phyloP scores from a whole-genome alignment of 2,113 vertebrate species.

The Glaucomys volans region DNA sequence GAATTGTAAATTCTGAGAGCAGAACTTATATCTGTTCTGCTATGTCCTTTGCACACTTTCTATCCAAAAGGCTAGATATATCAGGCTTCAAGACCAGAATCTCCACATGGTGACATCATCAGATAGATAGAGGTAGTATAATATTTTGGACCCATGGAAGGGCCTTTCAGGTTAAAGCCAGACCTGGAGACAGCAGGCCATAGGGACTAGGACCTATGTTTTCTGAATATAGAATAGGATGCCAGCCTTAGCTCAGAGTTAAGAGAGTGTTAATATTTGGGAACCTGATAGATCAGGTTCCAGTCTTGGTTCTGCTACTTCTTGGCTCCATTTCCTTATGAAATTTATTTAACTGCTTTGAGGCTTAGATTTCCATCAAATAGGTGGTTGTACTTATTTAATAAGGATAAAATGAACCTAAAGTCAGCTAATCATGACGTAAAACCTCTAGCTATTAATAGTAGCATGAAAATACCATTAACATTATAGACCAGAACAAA shows the following conservation, averaged over 20 bases:
- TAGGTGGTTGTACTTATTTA: background rate
- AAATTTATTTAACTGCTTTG: background rate
- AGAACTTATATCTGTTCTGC: background rate
- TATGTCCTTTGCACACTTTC: background rate
- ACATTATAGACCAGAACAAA: slow-evolving; percentile 1
- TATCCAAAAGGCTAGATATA: background rate
- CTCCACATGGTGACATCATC: background rate
- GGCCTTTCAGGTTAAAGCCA: background rate
- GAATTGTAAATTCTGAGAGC: background rate
- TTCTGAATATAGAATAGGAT: background rate
- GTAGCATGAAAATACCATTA: background rate
- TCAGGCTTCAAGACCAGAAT: background rate
- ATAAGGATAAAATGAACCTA: background rate
- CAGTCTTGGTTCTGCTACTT: background rate
- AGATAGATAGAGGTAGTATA: background rate
- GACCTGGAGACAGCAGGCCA: background rate
- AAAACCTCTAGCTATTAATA: background rate
- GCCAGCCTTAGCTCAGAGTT: background rate
- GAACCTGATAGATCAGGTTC: background rate
- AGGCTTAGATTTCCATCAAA: background rate
- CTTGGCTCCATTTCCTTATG: background rate
- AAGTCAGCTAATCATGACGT: background rate
- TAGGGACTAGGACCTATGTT: background rate
- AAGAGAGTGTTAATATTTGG: background rate
- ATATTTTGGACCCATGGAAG: background rate